Evolutionary conservation across 2,797 vertebrate genomes (phyloP).

Genomic region (Crax fasciolata): DNA sequence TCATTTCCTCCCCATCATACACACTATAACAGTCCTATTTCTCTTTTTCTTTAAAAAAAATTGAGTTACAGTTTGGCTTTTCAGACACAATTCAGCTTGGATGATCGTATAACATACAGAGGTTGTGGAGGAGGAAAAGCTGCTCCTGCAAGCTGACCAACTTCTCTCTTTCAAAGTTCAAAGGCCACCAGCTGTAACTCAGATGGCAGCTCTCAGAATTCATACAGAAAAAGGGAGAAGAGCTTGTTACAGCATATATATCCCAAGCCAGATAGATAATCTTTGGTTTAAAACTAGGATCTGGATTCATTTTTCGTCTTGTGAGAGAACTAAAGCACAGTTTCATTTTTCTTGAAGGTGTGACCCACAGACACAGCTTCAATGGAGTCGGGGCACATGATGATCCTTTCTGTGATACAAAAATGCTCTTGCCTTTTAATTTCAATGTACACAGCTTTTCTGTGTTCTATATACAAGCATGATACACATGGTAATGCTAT

Average conservation of each 20-base stretch:
- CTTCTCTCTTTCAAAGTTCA: not conserved
- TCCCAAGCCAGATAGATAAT: not conserved
- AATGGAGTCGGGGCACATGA: not conserved
- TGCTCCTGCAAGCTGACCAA: not conserved
- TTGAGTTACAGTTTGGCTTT: not conserved
- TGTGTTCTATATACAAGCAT: not conserved
- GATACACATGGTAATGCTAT: not conserved
- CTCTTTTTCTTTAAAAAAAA: not conserved
- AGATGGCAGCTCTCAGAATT: not conserved
- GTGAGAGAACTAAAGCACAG: not conserved
- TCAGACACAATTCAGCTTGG: not conserved
- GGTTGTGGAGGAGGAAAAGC: not conserved
- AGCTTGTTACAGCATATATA: not conserved
- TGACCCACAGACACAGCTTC: not conserved
- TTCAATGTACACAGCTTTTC: not conserved
- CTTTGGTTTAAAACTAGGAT: not conserved
- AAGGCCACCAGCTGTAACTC: not conserved
- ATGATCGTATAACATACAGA: not conserved
- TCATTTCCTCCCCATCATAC: not conserved
- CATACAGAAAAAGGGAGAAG: not conserved
- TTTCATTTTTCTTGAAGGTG: not conserved
- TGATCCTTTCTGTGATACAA: not conserved
- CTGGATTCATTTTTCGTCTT: not conserved
- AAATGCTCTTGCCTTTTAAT: not conserved
- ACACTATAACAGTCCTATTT: not conserved